Conservation (phyloP, 1,140 invertebrate species). For the Zelostemma sp. region DNA sequence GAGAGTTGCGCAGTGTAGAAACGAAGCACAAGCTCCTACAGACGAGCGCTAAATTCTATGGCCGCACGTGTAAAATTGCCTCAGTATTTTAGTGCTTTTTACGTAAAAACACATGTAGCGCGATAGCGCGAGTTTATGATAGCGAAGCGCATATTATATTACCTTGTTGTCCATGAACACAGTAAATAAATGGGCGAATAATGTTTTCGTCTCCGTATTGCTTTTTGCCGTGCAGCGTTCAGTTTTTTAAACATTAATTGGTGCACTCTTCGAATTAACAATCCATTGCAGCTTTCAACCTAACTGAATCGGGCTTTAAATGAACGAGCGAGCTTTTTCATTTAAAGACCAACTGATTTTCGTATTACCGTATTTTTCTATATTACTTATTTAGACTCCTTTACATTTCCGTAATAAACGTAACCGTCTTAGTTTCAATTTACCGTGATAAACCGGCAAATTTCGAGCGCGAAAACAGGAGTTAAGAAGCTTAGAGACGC, state of each 20-base stretch:
- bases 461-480: background rate
- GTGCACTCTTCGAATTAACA: constrained; percentile 20
- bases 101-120: constrained; percentile 7
- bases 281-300: constrained; percentile 10
- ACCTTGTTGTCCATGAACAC: constrained; percentile 6
- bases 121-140: constrained; percentile 7
- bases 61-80: constrained; percentile 3
- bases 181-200: constrained; percentile 18
- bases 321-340: too few relatives aligned
- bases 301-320: constrained; percentile 3
- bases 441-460: constrained; percentile 1
- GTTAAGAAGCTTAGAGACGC: constrained; percentile 9
- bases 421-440: too few relatives aligned
- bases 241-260: constrained; percentile 22
- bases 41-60: background rate
- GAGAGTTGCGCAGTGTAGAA: background rate
- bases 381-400: too few relatives aligned
- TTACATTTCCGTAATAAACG: too few relatives aligned
- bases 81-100: background rate
- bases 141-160: constrained; percentile 1
- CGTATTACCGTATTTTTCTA: too few relatives aligned
- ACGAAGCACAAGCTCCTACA: background rate
- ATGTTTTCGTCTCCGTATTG: constrained; percentile 1
- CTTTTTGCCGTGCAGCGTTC: background rate
- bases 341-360: too few relatives aligned